phyloP scores from a whole-genome alignment of 2,113 vertebrate genomes.

The Taxidea taxus region DNA sequence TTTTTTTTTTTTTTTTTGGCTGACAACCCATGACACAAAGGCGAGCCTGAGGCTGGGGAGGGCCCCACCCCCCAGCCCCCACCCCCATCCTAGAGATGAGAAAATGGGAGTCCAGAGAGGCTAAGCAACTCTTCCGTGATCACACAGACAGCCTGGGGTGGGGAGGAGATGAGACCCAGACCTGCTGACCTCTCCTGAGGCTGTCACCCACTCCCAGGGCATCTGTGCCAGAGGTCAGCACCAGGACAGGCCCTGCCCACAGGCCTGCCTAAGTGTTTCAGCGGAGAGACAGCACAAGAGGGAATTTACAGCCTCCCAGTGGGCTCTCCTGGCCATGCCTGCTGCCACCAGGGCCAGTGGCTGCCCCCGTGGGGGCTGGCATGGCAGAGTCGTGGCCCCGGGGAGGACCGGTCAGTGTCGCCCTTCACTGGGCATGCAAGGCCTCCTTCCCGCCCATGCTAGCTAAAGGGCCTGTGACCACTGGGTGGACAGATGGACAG shows the following conservation, averaged over 20 bases:
- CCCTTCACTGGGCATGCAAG: fast-evolving
- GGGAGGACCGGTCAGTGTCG: neutral
- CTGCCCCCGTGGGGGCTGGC: fast-evolving
- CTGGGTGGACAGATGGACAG: neutral
- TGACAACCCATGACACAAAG: neutral
- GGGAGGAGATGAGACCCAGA: neutral
- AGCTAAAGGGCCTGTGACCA: neutral
- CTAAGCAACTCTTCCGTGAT: neutral
- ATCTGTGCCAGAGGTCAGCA: too few relatives aligned
- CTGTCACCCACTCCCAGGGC: neutral
- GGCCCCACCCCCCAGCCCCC: too few relatives aligned
- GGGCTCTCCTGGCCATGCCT: neutral
- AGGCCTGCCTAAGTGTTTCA: neutral
- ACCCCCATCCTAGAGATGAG: neutral
- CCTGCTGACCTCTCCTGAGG: neutral
- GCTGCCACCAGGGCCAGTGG: too few relatives aligned
- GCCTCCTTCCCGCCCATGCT: neutral
- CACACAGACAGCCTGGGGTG: neutral
- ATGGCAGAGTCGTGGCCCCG: neutral
- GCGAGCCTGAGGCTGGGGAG: neutral
- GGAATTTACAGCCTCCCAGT: neutral
- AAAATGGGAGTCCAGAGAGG: neutral
- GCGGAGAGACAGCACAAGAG: neutral
- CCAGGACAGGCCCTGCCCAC: neutral
- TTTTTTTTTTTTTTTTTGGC: too few relatives aligned